Base-by-base conservation (phyloP, 1,140 invertebrate genomes). In the Aphis gossypii region DNA sequence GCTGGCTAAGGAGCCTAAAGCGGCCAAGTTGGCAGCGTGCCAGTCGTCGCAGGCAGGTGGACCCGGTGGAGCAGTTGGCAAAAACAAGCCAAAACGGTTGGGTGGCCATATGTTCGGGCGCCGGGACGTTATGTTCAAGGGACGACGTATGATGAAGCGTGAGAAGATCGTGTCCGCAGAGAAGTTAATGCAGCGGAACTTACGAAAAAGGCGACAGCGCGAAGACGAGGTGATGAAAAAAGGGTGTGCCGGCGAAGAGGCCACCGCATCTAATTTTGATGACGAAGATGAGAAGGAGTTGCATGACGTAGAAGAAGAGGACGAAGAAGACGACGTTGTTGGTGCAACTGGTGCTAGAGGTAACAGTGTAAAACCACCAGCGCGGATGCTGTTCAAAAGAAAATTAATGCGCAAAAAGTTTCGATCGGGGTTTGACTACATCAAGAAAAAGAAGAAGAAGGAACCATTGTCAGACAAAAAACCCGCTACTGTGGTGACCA, bases 371-470 rank as follows among this genome's bases (percentile, higher is more conserved):
- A 92, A 92, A 51, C 89, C 89, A 5, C 92, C 92, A 6, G 0
- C 35, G 4, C 92, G 82, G 1, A n/a, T 93, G 1, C 20, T 86
- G 2, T 93, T 84, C 14, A 96, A 96, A 94, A 95, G 96, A 11
- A 95, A 96, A 93, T 96, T 95, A 68, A 95, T 96, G 18, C 95
- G 97, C 38, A 95, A 97, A 56, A 96, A 97, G 95, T 96, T 97
- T 94, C 96, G 97, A 92, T 97, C 94, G 8, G 97, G 98, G 7
- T 98, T 98, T 95, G 98, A 98, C 95, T 98, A 98, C 94, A 98
- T 98, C 83, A 95, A 97, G 25, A 98, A 98, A 94, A 98, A 98
- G 96, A 98, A 98, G 95, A 97, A 97, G 94, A 95, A 96, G 5
- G 76, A 89, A 46, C 46, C 76, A 2, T 54, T 38, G 2, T 41